Evolutionary conservation across 1,140 invertebrate species (phyloP).

Genomic region (Drosophila sproati): DNA sequence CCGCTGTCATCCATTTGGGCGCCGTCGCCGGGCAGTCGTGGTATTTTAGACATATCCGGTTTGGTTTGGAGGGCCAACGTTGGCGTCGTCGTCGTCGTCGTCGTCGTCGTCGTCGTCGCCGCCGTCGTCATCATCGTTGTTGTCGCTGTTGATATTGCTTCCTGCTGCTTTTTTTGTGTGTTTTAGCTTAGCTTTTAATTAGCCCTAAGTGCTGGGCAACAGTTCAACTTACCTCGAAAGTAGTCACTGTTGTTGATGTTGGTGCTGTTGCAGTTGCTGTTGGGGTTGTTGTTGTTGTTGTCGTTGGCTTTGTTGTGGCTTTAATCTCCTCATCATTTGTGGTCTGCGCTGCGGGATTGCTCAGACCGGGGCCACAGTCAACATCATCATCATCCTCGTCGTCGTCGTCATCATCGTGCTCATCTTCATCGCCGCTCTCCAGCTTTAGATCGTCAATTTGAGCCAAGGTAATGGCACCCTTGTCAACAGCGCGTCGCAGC

Average conservation of each 20-base stretch:
- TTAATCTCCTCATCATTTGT: conserved; percentile 72
- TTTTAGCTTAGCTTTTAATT: conserved; percentile 73
- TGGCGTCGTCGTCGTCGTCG: conserved; percentile 41
- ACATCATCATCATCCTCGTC: conserved; percentile 20
- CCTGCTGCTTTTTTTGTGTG: conserved; percentile 60
- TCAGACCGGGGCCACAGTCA: conserved; percentile 43
- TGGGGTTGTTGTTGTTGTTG: conserved; percentile 7
- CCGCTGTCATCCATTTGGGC: conserved; percentile 80
- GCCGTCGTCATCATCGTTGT: conserved; percentile 25
- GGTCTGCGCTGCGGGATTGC: conserved; percentile 73
- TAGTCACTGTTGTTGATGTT: conserved; percentile 12
- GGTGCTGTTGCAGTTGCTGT: conserved; percentile 17
- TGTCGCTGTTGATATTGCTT: conserved; percentile 20
- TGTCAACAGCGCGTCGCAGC: conserved; percentile 52
- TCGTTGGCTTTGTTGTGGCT: conserved; percentile 37
- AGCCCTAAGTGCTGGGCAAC: conserved; percentile 66
- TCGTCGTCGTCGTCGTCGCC: conserved; percentile 21
- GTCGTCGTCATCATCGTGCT: conserved; percentile 16
- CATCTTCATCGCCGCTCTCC: conserved; percentile 59
- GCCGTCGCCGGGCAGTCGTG: conserved; percentile 85
- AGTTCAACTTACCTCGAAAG: conserved; percentile 63
- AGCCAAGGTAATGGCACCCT: conserved; percentile 68
- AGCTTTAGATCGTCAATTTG: conserved; percentile 72
- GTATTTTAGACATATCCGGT: conserved; percentile 84
- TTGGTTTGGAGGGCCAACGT: conserved; percentile 17